Evolutionary conservation across 2,113 vertebrate species (phyloP), one percentile per base, ranked within the genome.

Genomic region (Polypterus senegalus): DNA sequence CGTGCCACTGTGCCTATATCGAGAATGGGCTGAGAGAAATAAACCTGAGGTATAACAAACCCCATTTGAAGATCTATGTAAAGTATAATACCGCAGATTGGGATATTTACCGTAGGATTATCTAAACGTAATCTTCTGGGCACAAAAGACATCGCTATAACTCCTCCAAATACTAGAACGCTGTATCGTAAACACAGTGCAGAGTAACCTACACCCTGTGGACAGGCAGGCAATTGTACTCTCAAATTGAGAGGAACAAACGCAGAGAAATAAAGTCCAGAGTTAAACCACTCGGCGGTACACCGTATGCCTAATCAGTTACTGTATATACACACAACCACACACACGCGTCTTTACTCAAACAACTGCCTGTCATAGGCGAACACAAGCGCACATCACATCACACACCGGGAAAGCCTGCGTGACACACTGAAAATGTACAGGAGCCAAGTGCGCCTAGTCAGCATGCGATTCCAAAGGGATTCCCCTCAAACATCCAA

Each of bases 401-500:
- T 8, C 51, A 53, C 51, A 53, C 51, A 53, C 51, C 2, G 51
- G 9, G 7, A 53, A 8, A 53, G 7, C 7, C 51, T 53, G 51
- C 9, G 9, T n/a, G 27, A 53, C 51, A 53, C 48, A 61, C 48
- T 52, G 7, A 11, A 9, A 44, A 49, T 46, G 44, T 52, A 6
- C 60, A n/a, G 46, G 54, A 52, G 47, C 60, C 52, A 44, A 61
- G 49, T 49, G 46, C 52, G 54, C 48, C 49, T 43, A 4, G 45
- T 53, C 44, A 62, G 44, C 46, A 3, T 47, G 61, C 10, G 43
- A 46, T 49, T 62, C 61, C 46, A 44, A n/a, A 54, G 45, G 11
- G 49, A 61, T 7, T 8, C 27, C 51, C 51, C 52, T 5, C 60
- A 47, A 49, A 61, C 49, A 61, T 11, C 59, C 9, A 49, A 49